These are phyloP conservation scores for Empis livida DNA, from an alignment of 2,888 invertebrate genomes.

Conservation along the genomic window DNA sequence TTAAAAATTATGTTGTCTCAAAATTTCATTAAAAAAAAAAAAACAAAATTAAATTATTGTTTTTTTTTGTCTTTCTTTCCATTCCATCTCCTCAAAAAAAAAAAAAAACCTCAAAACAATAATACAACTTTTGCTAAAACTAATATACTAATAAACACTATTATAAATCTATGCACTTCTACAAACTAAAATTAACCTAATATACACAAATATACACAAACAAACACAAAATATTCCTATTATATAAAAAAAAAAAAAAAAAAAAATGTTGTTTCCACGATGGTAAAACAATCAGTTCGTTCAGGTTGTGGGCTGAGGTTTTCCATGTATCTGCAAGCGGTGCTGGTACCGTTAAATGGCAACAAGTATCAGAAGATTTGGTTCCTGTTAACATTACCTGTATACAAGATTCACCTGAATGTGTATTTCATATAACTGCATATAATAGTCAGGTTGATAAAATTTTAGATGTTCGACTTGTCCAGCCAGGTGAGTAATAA, in stretches of 20 bases:
- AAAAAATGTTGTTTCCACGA: slow-evolving; percentile 9
- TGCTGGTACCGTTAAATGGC: slow-evolving; percentile 90
- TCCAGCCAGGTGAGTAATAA: slow-evolving; percentile 71
- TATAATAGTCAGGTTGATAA: slow-evolving; percentile 99
- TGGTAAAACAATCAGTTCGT: slow-evolving; percentile 29
- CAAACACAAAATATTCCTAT: no score
- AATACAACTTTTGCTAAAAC: no score
- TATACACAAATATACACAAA: no score
- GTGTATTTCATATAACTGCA: slow-evolving; percentile 96
- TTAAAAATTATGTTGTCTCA: no score
- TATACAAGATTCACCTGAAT: slow-evolving; percentile 91
- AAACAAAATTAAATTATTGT: no score
- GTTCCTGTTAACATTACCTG: slow-evolving; percentile 98
- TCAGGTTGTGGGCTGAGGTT: slow-evolving; percentile 95
- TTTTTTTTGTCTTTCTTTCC: no score
- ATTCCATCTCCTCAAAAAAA: no score
- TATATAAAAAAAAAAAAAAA: slow-evolving; percentile 8
- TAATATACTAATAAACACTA: no score
- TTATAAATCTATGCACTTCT: no score
- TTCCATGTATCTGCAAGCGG: slow-evolving; percentile 93
- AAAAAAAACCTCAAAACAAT: no score
- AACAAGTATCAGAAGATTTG: slow-evolving; percentile 94
- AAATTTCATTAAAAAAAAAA: no score
- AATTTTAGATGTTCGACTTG: slow-evolving; percentile 91
- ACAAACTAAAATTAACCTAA: no score